Percentiles rank a stretch among this genome's conserved stretches.
These are phyloP conservation scores for Coracias cyanogaster DNA, from an alignment of 2,797 vertebrate species.

Conservation along the genomic window DNA sequence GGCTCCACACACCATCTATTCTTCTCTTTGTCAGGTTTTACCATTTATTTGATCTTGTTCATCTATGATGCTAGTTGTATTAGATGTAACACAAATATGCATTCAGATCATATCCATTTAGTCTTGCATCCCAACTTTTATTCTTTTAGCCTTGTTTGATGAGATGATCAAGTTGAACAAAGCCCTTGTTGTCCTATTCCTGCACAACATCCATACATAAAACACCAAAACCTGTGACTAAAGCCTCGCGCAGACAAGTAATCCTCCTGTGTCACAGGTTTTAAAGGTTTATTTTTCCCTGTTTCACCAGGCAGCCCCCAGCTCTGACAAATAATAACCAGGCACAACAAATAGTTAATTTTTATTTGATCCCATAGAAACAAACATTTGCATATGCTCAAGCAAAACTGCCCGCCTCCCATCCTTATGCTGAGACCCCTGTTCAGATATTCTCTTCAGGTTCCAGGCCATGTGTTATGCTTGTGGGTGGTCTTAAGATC, in stretches of 20 bases:
- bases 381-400: constrained; percentile 63
- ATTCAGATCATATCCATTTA: constrained; percentile 86
- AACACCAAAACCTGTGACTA: constrained; percentile 55
- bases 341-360: constrained; percentile 68
- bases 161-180: constrained; percentile 83
- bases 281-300: constrained; percentile 30
- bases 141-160: constrained; percentile 79
- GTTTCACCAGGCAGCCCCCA: neutral
- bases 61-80: constrained; percentile 88
- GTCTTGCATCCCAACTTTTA: constrained; percentile 82
- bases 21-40: constrained; percentile 96
- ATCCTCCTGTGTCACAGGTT: constrained; percentile 28
- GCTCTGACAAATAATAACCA: neutral
- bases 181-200: constrained; percentile 74
- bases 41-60: constrained; percentile 93
- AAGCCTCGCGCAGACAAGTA: constrained; percentile 40
- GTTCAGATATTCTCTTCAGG: constrained; percentile 72
- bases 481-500: constrained; percentile 78
- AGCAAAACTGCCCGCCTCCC: constrained; percentile 37
- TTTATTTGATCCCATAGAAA: constrained; percentile 48
- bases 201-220: constrained; percentile 59
- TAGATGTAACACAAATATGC: constrained; percentile 85
- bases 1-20: constrained; percentile 96
- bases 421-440: constrained; percentile 55
- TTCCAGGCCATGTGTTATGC: constrained; percentile 73